These are phyloP conservation scores for Ctenopoma kingsleyae DNA, from an alignment of 2,797 vertebrate genomes.

Conservation along the genomic window DNA sequence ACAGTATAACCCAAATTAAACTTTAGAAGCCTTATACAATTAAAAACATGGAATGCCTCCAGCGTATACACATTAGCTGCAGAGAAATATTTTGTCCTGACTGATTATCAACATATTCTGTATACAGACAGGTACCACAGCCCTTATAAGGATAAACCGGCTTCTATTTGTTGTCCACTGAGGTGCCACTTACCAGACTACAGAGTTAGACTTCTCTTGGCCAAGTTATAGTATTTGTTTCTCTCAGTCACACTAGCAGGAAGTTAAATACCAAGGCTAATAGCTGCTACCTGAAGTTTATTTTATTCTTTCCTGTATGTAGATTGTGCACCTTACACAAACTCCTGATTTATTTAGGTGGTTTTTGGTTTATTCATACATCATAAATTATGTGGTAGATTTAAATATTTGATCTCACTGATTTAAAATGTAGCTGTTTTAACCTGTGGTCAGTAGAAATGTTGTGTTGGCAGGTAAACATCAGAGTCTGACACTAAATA, in stretches of 20 bases:
- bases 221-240: slow-evolving; percentile 31
- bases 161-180: slow-evolving; percentile 36
- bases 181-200: slow-evolving; percentile 30
- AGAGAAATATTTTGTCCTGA: slow-evolving; percentile 45
- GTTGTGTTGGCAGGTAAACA: slow-evolving; percentile 30
- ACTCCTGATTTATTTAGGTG: slow-evolving; percentile 1
- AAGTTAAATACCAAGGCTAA: slow-evolving; percentile 20
- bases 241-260: slow-evolving; percentile 12
- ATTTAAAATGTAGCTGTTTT: slow-evolving; percentile 50
- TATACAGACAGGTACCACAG: slow-evolving; percentile 35
- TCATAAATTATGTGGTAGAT: slow-evolving; percentile 13
- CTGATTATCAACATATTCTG: slow-evolving; percentile 49
- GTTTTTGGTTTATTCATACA: slow-evolving; percentile 7
- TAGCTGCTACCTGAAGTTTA: slow-evolving; percentile 19
- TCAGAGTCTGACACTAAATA: slow-evolving; percentile 26
- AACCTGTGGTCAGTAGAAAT: slow-evolving; percentile 33
- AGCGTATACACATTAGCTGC: slow-evolving; percentile 33
- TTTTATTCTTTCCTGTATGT: slow-evolving; percentile 15
- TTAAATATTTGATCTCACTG: slow-evolving; percentile 15
- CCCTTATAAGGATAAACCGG: slow-evolving; percentile 28
- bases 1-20: slow-evolving; percentile 28
- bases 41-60: slow-evolving; percentile 16
- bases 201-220: slow-evolving; percentile 30
- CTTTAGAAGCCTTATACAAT: slow-evolving; percentile 28
- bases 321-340: slow-evolving; percentile 26